Percentiles rank a stretch among this genome's conserved stretches.
These are phyloP conservation scores for Rhabdomys dilectus DNA, from an alignment of 2,113 vertebrate genomes.

Conservation along the genomic window DNA sequence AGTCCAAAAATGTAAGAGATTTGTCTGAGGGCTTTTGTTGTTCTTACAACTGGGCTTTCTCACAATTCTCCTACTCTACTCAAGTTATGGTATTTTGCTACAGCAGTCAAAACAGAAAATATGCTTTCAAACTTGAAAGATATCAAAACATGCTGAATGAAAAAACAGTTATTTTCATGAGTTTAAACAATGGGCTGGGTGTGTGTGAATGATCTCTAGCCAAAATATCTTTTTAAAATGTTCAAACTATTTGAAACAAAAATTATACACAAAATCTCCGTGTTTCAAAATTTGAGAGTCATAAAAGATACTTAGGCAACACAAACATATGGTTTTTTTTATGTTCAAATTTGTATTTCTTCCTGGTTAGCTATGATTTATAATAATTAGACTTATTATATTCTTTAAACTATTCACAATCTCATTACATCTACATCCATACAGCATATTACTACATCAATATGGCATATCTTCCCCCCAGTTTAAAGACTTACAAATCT, in stretches of 20 bases:
- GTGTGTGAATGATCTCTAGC: not conserved
- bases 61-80: too few species aligned
- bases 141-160: conserved; percentile 27
- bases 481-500: not conserved
- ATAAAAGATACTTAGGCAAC: not conserved
- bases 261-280: not conserved
- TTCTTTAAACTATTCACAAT: not conserved
- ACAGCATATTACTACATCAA: not conserved
- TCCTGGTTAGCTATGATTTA: not conserved
- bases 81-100: not conserved
- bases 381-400: not conserved
- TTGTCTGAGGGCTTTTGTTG: not conserved
- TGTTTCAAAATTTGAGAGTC: conserved; percentile 46
- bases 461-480: not conserved
- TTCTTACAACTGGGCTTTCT: not conserved
- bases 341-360: not conserved
- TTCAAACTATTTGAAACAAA: not conserved
- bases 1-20: not conserved
- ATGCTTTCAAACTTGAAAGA: conserved; percentile 5
- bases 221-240: conserved; percentile 49
- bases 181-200: not conserved
- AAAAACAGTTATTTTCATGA: not conserved
- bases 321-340: not conserved
- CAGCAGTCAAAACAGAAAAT: not conserved
- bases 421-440: not conserved